These are phyloP conservation scores for Entomobrya multifasciata DNA, from an alignment of 2,888 invertebrate species.

Conservation along the genomic window DNA sequence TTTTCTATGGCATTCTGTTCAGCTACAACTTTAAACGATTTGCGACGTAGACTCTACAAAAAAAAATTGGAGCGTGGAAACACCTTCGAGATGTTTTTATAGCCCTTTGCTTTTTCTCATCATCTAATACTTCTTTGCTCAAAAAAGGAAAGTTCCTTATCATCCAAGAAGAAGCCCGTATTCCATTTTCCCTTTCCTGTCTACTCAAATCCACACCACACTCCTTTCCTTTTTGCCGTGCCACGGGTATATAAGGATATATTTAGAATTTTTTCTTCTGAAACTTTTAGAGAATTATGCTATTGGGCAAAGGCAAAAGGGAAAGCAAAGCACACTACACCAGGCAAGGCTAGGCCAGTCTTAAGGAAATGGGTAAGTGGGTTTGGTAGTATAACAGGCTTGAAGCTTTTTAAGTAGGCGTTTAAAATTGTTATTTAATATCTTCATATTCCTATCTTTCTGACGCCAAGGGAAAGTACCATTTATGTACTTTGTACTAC, in stretches of 20 bases:
- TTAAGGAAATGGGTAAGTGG: neutral
- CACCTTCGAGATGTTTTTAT: conserved; percentile 39
- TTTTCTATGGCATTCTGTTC: neutral
- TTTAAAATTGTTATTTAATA: conserved; percentile 19
- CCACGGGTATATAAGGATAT: neutral
- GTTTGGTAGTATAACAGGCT: conserved; percentile 1
- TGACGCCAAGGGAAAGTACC: neutral
- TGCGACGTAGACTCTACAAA: neutral
- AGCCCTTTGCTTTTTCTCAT: conserved; percentile 9
- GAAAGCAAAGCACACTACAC: no score
- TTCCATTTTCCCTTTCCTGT: neutral
- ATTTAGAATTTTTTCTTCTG: conserved; percentile 27
- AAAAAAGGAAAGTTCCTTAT: conserved; percentile 11
- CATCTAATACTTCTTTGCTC: conserved; percentile 14
- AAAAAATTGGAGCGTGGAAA: conserved; percentile 8
- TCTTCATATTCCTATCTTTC: neutral
- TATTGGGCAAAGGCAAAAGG: no score
- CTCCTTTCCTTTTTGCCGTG: neutral
- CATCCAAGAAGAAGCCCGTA: conserved; percentile 4
- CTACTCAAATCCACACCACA: no score
- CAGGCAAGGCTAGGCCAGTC: no score
- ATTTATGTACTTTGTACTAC: neutral
- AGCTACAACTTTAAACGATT: conserved; percentile 27
- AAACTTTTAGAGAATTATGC: no score
- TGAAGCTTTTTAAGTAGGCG: conserved; percentile 37